Evolutionary conservation across 2,113 vertebrate genomes (phyloP).

Genomic region (Hippotragus niger): DNA sequence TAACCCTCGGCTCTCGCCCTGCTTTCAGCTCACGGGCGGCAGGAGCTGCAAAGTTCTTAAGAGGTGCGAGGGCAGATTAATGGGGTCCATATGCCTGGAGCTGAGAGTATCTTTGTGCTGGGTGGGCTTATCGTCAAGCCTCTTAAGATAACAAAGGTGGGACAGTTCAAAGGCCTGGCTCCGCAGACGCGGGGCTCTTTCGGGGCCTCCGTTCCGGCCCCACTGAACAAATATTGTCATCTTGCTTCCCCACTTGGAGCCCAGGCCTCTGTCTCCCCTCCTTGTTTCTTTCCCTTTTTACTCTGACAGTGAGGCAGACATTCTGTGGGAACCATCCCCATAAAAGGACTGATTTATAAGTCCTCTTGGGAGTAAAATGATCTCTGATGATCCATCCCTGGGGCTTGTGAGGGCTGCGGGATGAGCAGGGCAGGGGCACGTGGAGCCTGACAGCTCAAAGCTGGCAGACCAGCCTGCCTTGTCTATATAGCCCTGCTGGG

Average conservation of each 20-base stretch:
- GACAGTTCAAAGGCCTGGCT: constrained; percentile 75
- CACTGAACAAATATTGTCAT: constrained; percentile 68
- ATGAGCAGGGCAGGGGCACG: background rate
- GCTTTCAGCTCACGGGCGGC: constrained; percentile 72
- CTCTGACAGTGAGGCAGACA: background rate
- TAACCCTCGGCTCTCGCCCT: constrained; percentile 61
- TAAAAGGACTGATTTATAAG: background rate
- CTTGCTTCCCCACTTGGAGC: constrained; percentile 17
- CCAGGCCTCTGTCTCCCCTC: constrained; percentile 39
- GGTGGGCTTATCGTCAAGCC: constrained; percentile 82
- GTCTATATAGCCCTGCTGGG: background rate
- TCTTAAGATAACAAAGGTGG: constrained; percentile 74
- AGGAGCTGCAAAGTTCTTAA: constrained; percentile 65
- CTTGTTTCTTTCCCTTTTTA: background rate
- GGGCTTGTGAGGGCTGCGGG: background rate
- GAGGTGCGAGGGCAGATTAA: constrained; percentile 79
- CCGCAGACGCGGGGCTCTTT: constrained; percentile 24
- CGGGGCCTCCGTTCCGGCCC: constrained; percentile 10
- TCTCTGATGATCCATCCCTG: background rate
- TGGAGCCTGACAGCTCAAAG: background rate
- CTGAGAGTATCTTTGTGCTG: constrained; percentile 55
- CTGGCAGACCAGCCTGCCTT: background rate
- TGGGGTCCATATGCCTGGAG: constrained; percentile 81
- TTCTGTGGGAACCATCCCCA: background rate
- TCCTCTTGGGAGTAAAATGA: background rate